Base-by-base conservation (phyloP, 1,140 invertebrate genomes). In the Vollenhovia emeryi region DNA sequence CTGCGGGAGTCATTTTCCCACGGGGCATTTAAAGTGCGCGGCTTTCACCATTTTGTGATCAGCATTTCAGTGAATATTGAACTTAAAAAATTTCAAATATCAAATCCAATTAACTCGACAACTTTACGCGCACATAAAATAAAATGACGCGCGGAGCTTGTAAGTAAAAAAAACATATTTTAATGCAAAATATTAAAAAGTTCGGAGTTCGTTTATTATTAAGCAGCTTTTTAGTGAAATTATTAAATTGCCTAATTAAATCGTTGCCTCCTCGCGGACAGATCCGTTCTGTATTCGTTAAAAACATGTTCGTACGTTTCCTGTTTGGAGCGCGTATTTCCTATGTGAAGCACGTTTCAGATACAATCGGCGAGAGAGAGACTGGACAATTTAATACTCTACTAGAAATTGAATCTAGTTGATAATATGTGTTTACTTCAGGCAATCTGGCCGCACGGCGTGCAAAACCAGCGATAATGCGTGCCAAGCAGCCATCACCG, bases 321-420 rank as follows among this genome's bases (percentile, higher is more conserved):
- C n/a, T n/a, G n/a, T n/a, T n/a, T n/a, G n/a, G n/a, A n/a, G n/a
- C n/a, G 11, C 18, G 8, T 27, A 27, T 21, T 27, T 7, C 1
- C 15, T 30, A 18, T 48, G 4, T 36, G 13, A 80, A 69, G 18
- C 9, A 5, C 11, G 21, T 50, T 78, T 66, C 9, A 68, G 15
- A 79, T 48, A 21, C 15, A 50, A 66, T 78, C n/a, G 36, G 2
- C 50, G 43, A 36, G 24, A 33, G 2, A 15, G n/a, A 13, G 3
- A 11, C n/a, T 48, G 13, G 21, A 69, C 15, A 55, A 80, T 80
- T 69, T 69, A 80, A 80, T 80, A 69, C 33, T 50, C 24, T 69
- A 30, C 18, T 69, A 52, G 33, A 55, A 55, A 80, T 52, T 69
- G 11, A 80, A 79, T 52, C 13, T 66, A 36, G n/a, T 18, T 21